These are phyloP conservation scores for Gadus macrocephalus DNA, from an alignment of 2,113 vertebrate genomes.

Conservation along the genomic window DNA sequence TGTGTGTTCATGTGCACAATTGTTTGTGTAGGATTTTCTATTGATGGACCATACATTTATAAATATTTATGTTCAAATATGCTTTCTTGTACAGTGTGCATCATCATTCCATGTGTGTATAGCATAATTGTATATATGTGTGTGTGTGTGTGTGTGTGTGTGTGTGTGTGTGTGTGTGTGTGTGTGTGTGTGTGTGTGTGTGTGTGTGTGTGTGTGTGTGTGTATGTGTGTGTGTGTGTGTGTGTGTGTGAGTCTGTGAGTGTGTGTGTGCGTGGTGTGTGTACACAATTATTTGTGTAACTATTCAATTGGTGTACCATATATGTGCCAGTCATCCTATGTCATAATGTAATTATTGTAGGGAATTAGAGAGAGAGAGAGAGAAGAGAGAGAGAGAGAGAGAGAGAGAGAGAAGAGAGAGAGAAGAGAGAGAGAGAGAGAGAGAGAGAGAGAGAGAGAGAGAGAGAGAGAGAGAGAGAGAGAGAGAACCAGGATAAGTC, in stretches of 20 bases:
- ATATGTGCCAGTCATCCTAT: conserved; percentile 51
- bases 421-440: background rate
- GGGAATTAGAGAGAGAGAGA: conserved; percentile 1
- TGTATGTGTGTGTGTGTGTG: background rate
- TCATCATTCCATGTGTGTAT: too few relatives aligned
- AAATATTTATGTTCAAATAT: too few relatives aligned
- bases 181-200: background rate
- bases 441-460: conserved; percentile 5
- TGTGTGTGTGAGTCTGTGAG: background rate
- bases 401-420: background rate
- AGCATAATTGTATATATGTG: background rate
- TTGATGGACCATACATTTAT: background rate
- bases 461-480: background rate
- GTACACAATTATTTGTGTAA: conserved; percentile 3
- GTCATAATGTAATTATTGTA: conserved; percentile 63
- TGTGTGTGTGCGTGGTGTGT: background rate
- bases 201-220: background rate
- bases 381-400: background rate
- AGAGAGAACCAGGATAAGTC: background rate
- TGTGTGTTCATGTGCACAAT: too few relatives aligned
- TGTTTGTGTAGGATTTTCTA: too few relatives aligned
- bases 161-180: background rate
- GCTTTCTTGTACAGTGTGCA: background rate
- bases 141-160: background rate
- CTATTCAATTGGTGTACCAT: conserved; percentile 16